Conservation (phyloP, 2,888 invertebrate genomes). For the Mesoligia furuncula region DNA sequence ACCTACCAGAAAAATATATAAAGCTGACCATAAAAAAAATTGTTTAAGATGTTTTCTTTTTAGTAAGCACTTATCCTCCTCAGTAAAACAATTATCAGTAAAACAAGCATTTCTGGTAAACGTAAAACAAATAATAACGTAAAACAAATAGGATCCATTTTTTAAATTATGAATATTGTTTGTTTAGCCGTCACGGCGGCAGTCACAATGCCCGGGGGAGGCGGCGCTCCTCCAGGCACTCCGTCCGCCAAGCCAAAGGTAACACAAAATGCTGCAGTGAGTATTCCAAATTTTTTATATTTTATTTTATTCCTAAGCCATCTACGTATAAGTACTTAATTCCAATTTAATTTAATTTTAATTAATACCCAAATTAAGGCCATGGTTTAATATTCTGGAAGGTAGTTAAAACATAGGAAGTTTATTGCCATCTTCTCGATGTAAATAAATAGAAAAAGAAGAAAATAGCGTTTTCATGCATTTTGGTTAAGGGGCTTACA, state of each 20-base stretch:
- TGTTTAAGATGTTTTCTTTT: background rate
- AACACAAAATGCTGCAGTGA: slow-evolving; percentile 61
- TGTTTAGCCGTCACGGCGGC: slow-evolving; percentile 84
- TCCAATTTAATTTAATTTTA: background rate
- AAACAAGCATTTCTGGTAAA: background rate
- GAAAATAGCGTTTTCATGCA: background rate
- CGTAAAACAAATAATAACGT: background rate
- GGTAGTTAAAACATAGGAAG: background rate
- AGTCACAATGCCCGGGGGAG: slow-evolving; percentile 93
- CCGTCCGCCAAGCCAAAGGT: slow-evolving; percentile 96
- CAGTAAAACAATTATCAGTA: background rate
- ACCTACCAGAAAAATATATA: background rate
- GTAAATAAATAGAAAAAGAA: background rate
- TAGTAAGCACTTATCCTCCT: background rate
- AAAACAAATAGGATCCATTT: background rate
- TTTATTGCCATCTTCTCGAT: background rate
- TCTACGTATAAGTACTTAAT: background rate
- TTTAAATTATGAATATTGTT: slow-evolving; percentile 13
- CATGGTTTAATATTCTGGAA: slow-evolving; percentile 3
- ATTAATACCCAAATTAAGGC: background rate
- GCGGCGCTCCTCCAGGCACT: slow-evolving; percentile 94
- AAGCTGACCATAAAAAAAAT: no score
- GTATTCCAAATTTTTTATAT: slow-evolving; percentile 16
- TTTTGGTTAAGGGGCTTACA: no score
- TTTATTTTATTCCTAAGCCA: background rate